phyloP scores from a whole-genome alignment of 1,140 invertebrate species.

The Microplitis mediator region DNA sequence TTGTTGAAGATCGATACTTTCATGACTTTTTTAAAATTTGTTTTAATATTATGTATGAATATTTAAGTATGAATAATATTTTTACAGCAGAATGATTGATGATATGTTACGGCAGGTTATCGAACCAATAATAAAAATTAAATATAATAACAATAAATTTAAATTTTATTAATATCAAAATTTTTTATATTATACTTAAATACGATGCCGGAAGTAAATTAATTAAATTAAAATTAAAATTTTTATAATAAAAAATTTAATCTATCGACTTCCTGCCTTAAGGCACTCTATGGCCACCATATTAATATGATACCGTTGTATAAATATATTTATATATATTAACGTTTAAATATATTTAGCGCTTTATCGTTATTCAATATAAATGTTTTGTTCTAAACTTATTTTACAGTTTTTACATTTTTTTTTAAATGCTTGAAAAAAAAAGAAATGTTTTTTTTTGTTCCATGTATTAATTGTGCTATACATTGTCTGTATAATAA shows the following conservation, averaged over 20 bases:
- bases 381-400: conserved; percentile 1
- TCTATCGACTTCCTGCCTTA: conserved; percentile 27
- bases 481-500: not conserved
- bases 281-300: conserved; percentile 35
- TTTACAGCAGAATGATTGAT: conserved; percentile 22
- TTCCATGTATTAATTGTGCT: not conserved
- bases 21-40: not conserved
- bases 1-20: not conserved
- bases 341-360: conserved; percentile 1
- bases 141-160: not conserved
- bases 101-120: conserved; percentile 36
- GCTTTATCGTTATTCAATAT: not conserved
- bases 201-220: conserved; percentile 1
- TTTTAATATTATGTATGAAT: not conserved
- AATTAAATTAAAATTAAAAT: not conserved
- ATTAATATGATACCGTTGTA: conserved; percentile 16
- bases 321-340: conserved; percentile 22
- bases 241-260: conserved; percentile 10
- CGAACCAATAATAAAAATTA: conserved; percentile 20
- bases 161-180: not conserved
- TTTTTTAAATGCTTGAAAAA: too few species aligned
- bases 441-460: not conserved
- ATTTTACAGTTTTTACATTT: too few species aligned
- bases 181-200: not conserved
- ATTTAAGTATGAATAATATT: not conserved